Base-by-base conservation (phyloP, 2,113 vertebrate genomes). In the Antennarius striatus region DNA sequence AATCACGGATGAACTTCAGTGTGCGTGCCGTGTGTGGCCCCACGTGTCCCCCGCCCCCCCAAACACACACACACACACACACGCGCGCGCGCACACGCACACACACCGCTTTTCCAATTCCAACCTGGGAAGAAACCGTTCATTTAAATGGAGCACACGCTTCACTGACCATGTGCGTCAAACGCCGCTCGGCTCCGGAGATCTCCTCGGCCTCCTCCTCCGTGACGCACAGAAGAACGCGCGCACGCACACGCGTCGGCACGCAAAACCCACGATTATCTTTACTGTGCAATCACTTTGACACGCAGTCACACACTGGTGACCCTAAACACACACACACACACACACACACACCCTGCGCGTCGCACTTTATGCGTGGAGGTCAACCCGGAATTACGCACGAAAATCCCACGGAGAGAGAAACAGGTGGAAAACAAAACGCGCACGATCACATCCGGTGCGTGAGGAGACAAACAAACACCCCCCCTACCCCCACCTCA, bases 81-180 rank as follows among this genome's bases (percentile, higher is more conserved):
- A 56, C 17, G 17, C 48, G 75, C 63, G 28, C 43, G 22, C 22
- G 47, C 49, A 8, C n/a, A n/a, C n/a, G n/a, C 22, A 22, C 22
- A 22, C 22, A 22, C 22, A 22, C 22, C 22, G 22, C 22, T 69
- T 29, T 58, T 40, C 65, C 68, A 63, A 56, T 57, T 17, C 54
- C 56, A 89, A 73, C 77, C 71, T 59, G 75, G 82, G 74, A 77
- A 70, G 78, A 75, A 71, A 82, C 78, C 55, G 80, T 75, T 72
- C 81, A 79, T 83, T 85, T 87, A 89, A 87, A 86, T 89, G 71
- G 87, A 85, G 82, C 79, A 60, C 79, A 86, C 36, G 87, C 87
- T 81, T 92, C 77, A 75, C 73, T 76, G 86, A 63, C 73, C 85
- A 87, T 79, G 82, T 88, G 89, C 86, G 82, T 86, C 85, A 79